Evolutionary conservation across 2,888 invertebrate genomes (phyloP), one percentile per base, ranked within the genome.

Genomic region (Epirrita christyi): DNA sequence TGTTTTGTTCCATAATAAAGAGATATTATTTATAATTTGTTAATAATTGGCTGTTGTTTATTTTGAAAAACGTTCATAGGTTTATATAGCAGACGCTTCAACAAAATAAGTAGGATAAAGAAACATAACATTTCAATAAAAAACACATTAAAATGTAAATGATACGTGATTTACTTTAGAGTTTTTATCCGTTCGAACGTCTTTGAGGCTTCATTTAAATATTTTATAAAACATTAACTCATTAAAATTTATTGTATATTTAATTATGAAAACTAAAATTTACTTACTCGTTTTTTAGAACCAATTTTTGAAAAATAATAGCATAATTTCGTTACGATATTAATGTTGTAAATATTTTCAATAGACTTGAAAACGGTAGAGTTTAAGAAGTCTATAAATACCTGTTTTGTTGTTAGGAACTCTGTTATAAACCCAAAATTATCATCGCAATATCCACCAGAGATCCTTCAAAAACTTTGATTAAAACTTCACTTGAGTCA

Each of bases 381-480:
- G 2, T 3, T 3, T 21, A 21, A 21, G 4, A 21, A 21, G 21
- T 21, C 21, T 21, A 21, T 4, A 21, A 21, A 21, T 3, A 21
- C 4, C 2, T 2, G 21, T 21, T 21, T 21, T 4, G 21, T 2
- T 21, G 21, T 21, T 21, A 3, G 2, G 4, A 21, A 3, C 2
- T 21, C 21, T 21, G 40, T 55, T 9, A 15, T 42, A 47, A 28
- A 27, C 21, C 3, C 11, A 46, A 32, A 44, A 44, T 13, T 11
- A 36, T 11, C 2, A 36, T 36, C 5, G n/a, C n/a, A 36, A 2
- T 2, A n/a, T 11, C 7, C n/a, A 38, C 13, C 43, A 15, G 13
- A 63, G 69, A 72, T 72, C 70, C 71, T 70, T 59, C 58, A 69
- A 68, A 64, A 64, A 47, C 46, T 52, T 65, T 64, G 70, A 73